phyloP scores from a whole-genome alignment of 2,113 vertebrate genomes.

The Peromyscus californicus region DNA sequence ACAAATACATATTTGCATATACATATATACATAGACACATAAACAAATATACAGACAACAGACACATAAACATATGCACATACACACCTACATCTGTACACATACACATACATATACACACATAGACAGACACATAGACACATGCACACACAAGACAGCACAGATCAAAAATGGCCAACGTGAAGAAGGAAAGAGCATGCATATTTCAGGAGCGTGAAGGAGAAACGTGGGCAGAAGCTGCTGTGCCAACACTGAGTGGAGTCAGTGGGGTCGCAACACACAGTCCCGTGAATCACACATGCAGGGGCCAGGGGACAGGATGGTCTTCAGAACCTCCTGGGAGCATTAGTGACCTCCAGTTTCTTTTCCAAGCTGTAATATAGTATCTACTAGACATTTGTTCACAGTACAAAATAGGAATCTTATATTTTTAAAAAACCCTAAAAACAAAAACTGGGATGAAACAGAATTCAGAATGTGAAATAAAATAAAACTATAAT shows the following conservation, averaged over 20 bases:
- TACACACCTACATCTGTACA: not conserved
- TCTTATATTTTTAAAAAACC: not conserved
- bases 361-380: not conserved
- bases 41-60: not conserved
- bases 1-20: not conserved
- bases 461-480: not conserved
- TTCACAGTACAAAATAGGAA: not conserved
- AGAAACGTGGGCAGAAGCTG: accelerated
- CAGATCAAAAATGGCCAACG: not conserved
- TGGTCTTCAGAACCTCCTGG: accelerated
- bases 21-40: not conserved
- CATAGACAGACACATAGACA: not conserved
- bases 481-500: not conserved
- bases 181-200: not conserved
- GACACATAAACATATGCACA: not conserved
- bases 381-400: not conserved
- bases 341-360: not conserved
- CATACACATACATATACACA: not conserved
- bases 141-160: not conserved
- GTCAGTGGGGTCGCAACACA: not conserved
- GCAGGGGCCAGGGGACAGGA: accelerated
- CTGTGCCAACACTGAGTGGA: accelerated
- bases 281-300: accelerated
- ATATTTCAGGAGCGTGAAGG: not conserved
- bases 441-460: not conserved